Evolutionary conservation across 2,113 vertebrate genomes (phyloP).

Genomic region (Hyla sarda): DNA sequence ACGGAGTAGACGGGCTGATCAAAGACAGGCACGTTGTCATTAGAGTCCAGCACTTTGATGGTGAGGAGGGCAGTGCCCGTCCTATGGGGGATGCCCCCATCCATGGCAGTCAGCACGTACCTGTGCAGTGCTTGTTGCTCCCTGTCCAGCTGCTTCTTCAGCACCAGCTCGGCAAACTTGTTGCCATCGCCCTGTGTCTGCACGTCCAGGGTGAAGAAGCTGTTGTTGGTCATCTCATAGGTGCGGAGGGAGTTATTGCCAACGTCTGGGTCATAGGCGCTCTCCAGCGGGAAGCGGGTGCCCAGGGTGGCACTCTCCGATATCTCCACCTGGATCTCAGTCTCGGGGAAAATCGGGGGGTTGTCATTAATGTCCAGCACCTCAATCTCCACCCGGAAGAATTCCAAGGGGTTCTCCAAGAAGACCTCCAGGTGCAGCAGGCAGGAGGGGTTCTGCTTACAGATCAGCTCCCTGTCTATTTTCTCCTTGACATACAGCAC

Average conservation of each 20-base stretch:
- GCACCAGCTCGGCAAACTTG: constrained; percentile 93
- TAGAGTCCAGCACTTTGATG: constrained; percentile 93
- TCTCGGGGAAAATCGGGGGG: constrained; percentile 91
- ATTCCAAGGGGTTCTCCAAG: constrained; percentile 93
- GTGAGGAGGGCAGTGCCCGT: constrained; percentile 95
- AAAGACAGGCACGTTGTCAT: constrained; percentile 96
- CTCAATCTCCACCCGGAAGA: constrained; percentile 95
- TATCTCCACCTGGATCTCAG: constrained; percentile 95
- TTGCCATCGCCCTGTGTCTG: constrained; percentile 91
- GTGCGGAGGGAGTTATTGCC: constrained; percentile 95
- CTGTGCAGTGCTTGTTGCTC: constrained; percentile 95
- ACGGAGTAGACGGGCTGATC: constrained; percentile 93
- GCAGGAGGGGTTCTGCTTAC: constrained; percentile 90
- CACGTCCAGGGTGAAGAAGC: constrained; percentile 93
- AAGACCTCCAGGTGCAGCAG: constrained; percentile 97
- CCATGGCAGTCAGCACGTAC: constrained; percentile 96
- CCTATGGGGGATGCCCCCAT: constrained; percentile 87
- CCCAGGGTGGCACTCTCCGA: constrained; percentile 96
- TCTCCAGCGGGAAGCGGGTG: constrained; percentile 94
- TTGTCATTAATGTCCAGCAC: constrained; percentile 98
- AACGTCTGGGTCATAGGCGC: constrained; percentile 96
- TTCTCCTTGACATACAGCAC: constrained; percentile 91
- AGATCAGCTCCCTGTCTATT: constrained; percentile 95
- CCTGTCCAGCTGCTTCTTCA: constrained; percentile 91
- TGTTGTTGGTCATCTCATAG: constrained; percentile 95